Percentiles rank a stretch among this genome's conserved stretches.
phyloP scores from a whole-genome alignment of 1,140 invertebrate species.

The Drosophila neocordata region DNA sequence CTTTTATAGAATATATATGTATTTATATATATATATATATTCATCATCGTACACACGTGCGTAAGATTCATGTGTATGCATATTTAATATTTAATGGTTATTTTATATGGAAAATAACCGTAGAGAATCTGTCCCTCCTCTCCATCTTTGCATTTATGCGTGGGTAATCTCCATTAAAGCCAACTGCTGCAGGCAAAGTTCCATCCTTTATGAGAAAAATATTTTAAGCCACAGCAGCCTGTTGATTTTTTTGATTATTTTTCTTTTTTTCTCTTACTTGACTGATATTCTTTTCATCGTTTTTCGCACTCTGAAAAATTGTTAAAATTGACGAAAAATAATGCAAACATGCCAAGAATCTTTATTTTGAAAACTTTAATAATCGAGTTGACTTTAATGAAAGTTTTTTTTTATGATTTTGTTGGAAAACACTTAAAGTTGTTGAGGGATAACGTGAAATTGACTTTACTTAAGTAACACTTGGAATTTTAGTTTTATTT shows the following conservation, averaged over 20 bases:
- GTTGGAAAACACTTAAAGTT: too few relatives aligned
- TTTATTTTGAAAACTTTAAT: background rate
- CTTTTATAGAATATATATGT: too few relatives aligned
- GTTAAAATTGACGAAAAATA: background rate
- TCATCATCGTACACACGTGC: constrained; percentile 5
- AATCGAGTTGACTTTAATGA: background rate
- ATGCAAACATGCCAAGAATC: background rate
- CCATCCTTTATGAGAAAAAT: background rate
- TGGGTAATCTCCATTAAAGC: constrained; percentile 42
- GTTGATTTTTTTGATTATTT: constrained; percentile 15
- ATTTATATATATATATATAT: constrained; percentile 25
- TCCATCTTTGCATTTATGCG: constrained; percentile 16
- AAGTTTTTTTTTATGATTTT: too few relatives aligned
- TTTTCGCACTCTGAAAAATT: constrained; percentile 15
- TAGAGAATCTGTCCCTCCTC: constrained; percentile 17
- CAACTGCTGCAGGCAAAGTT: constrained; percentile 30
- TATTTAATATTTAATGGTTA: constrained; percentile 52
- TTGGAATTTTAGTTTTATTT: too few relatives aligned
- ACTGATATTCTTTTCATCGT: constrained; percentile 13
- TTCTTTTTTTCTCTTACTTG: background rate
- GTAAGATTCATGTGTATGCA: constrained; percentile 46
- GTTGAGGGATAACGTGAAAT: too few relatives aligned
- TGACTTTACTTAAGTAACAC: too few relatives aligned
- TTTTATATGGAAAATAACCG: constrained; percentile 39
- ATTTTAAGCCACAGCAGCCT: constrained; percentile 15